Evolutionary conservation across 2,113 vertebrate genomes (phyloP).

Genomic region (Mystacornis crossleyi): DNA sequence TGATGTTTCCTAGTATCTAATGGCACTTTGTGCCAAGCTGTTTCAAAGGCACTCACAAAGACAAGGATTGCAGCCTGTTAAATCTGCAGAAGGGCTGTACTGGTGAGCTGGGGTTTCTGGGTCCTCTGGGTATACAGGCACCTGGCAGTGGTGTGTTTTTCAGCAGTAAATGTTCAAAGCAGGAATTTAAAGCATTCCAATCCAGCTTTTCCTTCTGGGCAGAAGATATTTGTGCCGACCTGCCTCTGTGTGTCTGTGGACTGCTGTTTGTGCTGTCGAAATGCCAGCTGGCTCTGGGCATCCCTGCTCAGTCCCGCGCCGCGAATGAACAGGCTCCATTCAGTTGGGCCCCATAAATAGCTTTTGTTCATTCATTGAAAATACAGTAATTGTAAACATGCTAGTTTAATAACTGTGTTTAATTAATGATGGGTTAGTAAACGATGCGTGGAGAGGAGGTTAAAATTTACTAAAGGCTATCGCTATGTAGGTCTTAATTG

Average conservation of each 20-base stretch:
- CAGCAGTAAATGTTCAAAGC: background rate
- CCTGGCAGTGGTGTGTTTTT: background rate
- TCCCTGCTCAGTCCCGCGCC: rapidly evolving
- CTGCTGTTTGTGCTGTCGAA: background rate
- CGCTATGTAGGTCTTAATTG: conserved; percentile 25
- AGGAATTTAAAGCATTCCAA: background rate
- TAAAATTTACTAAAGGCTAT: conserved; percentile 32
- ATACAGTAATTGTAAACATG: background rate
- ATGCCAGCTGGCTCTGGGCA: background rate
- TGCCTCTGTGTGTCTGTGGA: background rate
- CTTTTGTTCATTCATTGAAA: conserved; percentile 59
- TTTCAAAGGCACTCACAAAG: background rate
- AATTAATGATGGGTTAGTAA: conserved; percentile 36
- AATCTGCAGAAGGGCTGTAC: background rate
- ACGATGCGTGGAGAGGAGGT: background rate
- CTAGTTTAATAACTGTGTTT: conserved; percentile 21
- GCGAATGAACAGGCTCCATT: background rate
- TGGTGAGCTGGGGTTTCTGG: background rate
- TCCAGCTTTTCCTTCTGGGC: background rate
- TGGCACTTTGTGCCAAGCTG: background rate
- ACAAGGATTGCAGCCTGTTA: background rate
- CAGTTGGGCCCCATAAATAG: background rate
- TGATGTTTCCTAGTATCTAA: background rate
- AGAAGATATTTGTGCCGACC: background rate
- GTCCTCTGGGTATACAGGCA: background rate